These are phyloP conservation scores for Alcis repandata DNA, from an alignment of 2,888 invertebrate species.

Conservation along the genomic window DNA sequence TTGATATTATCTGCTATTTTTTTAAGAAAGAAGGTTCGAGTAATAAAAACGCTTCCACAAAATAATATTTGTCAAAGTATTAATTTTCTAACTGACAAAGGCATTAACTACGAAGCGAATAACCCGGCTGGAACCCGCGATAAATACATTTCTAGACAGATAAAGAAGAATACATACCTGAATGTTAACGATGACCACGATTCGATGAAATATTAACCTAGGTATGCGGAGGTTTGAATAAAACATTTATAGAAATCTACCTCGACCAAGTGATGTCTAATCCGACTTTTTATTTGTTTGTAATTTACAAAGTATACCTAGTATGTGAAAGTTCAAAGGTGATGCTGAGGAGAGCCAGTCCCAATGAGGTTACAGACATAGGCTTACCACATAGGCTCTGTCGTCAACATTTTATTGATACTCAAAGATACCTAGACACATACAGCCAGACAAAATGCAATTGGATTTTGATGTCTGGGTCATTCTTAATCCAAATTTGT, in stretches of 20 bases:
- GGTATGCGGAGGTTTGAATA: background rate
- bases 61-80: no score
- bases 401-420: constrained; percentile 30
- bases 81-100: no score
- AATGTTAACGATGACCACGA: no score
- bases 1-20: no score
- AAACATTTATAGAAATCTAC: constrained; percentile 27
- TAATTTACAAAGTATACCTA: constrained; percentile 42
- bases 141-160: background rate
- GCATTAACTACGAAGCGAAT: background rate
- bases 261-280: constrained; percentile 24
- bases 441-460: constrained; percentile 38
- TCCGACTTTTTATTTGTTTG: constrained; percentile 43
- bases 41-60: no score
- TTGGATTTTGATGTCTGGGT: constrained; percentile 2
- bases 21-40: no score
- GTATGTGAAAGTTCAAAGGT: constrained; percentile 49
- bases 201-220: background rate
- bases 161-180: background rate
- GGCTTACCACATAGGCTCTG: constrained; percentile 26
- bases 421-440: constrained; percentile 24
- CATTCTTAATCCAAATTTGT: background rate
- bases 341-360: constrained; percentile 36
- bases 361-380: constrained; percentile 33
- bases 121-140: background rate